These are phyloP conservation scores for Trissoscelio sp. DNA, from an alignment of 2,888 invertebrate species.

Conservation along the genomic window DNA sequence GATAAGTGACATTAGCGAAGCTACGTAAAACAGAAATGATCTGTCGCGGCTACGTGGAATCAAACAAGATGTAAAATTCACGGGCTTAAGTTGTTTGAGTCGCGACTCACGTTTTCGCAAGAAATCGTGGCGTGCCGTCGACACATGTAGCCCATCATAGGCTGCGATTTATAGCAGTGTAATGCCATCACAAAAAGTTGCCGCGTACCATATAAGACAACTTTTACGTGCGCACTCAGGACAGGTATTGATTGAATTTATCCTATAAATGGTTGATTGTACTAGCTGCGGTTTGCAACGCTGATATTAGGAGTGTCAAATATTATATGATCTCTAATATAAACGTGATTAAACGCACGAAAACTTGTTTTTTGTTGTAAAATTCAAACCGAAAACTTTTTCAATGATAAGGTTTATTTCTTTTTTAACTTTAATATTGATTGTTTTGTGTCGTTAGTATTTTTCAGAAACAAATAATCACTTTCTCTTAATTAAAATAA, in stretches of 20 bases:
- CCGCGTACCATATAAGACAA: slow-evolving; percentile 78
- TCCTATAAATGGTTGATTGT: slow-evolving; percentile 78
- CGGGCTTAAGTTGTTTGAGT: slow-evolving; percentile 73
- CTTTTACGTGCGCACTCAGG: slow-evolving; percentile 72
- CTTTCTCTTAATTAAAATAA: slow-evolving; percentile 31
- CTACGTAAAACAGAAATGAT: too few species aligned
- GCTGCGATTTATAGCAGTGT: slow-evolving; percentile 81
- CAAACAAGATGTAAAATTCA: slow-evolving; percentile 65
- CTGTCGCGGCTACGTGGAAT: slow-evolving; percentile 38
- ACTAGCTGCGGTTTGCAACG: slow-evolving; percentile 67
- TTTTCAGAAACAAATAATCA: slow-evolving; percentile 7
- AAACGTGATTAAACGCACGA: slow-evolving; percentile 74
- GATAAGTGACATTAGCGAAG: too few species aligned
- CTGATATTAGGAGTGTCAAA: slow-evolving; percentile 63
- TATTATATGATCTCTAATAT: slow-evolving; percentile 58
- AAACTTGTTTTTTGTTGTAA: not conserved
- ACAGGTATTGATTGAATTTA: slow-evolving; percentile 81
- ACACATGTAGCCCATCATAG: slow-evolving; percentile 83
- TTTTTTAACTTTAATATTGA: not conserved
- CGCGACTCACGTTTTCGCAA: slow-evolving; percentile 82
- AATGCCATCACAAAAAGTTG: slow-evolving; percentile 79
- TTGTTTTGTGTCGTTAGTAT: not conserved
- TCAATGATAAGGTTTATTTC: too few species aligned
- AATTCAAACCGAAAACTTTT: not conserved
- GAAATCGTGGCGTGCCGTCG: slow-evolving; percentile 82